Evolutionary conservation across 1,140 invertebrate species (phyloP).

Genomic region (Uloborus diversus): DNA sequence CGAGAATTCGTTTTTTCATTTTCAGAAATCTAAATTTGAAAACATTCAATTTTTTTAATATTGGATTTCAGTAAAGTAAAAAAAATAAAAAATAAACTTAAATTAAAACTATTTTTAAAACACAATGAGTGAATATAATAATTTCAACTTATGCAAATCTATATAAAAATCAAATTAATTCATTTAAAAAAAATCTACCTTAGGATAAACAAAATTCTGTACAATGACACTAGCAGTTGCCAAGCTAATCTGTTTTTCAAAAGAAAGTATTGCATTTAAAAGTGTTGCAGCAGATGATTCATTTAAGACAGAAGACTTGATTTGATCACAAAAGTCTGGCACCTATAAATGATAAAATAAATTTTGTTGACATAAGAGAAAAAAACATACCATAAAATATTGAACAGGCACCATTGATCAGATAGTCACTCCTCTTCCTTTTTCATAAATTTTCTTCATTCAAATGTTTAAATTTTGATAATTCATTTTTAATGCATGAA

Average conservation of each 20-base stretch:
- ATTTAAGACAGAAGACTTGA: not conserved
- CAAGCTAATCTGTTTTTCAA: constrained; percentile 10
- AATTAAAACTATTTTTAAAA: not conserved
- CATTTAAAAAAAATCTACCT: not conserved
- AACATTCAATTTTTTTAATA: no score
- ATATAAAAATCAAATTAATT: not conserved
- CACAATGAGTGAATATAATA: not conserved
- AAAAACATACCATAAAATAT: no score
- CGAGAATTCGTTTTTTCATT: constrained; percentile 8
- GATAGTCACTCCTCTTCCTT: no score
- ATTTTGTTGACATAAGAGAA: no score
- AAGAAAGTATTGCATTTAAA: constrained; percentile 6
- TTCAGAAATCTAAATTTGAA: not conserved
- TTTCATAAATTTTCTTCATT: no score
- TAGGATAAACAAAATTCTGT: constrained; percentile 16
- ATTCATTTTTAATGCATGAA: no score
- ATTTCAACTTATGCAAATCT: not conserved
- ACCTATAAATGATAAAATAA: constrained; percentile 5
- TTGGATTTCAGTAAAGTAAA: no score
- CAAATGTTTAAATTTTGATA: no score
- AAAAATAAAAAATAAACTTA: not conserved
- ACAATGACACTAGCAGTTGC: constrained; percentile 1
- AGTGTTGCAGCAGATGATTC: not conserved
- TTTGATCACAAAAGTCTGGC: not conserved
- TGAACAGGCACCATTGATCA: no score